Evolutionary conservation across 2,888 invertebrate genomes (phyloP), one percentile per base, ranked within the genome.

Genomic region (Agrochola lota): DNA sequence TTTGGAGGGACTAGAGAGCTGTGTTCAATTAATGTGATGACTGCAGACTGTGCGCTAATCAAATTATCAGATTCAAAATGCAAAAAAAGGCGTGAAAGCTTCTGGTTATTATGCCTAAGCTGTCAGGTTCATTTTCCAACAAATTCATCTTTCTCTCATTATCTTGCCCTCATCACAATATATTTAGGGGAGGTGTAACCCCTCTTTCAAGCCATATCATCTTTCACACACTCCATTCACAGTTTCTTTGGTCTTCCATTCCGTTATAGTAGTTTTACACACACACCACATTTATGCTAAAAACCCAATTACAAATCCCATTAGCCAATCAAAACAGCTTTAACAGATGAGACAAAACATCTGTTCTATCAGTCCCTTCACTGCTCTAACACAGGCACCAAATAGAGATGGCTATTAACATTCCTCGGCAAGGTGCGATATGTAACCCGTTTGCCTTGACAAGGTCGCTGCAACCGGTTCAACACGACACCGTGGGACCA

Each of bases 391-490:
- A 62, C 66, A 60, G 71, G 43, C 43, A 71, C 74, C 84, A 70
- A 85, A 85, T 74, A 77, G 83, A 74, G 71, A 63, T 63, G 35
- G 68, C 77, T 78, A 85, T 88, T 84, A 87, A 84, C 62, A 88
- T 89, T 84, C 88, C 80, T 55, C 12, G 15, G 77, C 78, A 77
- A 87, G 85, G 86, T 84, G 80, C 86, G 78, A 85, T 85, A 86
- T 71, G 79, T 85, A 83, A 90, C 90, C 89, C 85, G 94, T 85
- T 91, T 83, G 92, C 94, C 93, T 94, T 93, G 94, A 91, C 93
- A 94, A 94, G 94, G 94, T 92, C 94, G 91, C 71, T 73, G 84
- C 88, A 87, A 88, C 89, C 88, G 87, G 87, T 86, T 75, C 77
- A 8, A 76, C 73, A 23, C 76, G 79, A 86, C 83, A 85, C 86